These are phyloP conservation scores for Nasonia vitripennis DNA, from an alignment of 1,140 invertebrate genomes.

Conservation along the genomic window DNA sequence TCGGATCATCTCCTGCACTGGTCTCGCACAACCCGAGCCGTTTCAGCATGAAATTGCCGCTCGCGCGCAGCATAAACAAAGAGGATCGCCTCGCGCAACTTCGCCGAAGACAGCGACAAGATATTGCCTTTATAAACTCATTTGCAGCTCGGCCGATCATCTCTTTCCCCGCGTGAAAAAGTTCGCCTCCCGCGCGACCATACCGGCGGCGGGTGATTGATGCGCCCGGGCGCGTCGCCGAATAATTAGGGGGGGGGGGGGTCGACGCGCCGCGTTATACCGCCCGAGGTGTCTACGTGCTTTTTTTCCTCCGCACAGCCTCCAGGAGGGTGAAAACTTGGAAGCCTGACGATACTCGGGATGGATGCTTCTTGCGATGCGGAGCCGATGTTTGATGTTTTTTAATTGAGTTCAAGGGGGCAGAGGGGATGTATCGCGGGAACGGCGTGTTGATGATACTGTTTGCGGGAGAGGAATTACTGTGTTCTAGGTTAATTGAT, in stretches of 20 bases:
- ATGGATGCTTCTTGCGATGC: not conserved
- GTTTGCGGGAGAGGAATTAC: not conserved
- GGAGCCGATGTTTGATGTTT: not conserved
- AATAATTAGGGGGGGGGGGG: slow-evolving; percentile 51
- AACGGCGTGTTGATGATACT: not conserved
- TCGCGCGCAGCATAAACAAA: slow-evolving; percentile 25
- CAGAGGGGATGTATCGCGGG: not conserved
- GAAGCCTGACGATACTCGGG: not conserved
- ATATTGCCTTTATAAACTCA: slow-evolving; percentile 75
- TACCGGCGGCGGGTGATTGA: slow-evolving; percentile 55
- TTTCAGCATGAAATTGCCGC: slow-evolving; percentile 44
- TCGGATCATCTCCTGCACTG: no score
- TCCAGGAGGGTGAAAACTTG: not conserved
- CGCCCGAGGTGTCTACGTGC: not conserved
- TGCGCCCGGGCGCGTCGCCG: slow-evolving; percentile 43
- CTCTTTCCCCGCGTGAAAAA: slow-evolving; percentile 54
- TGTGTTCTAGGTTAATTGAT: not conserved
- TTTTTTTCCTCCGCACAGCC: not conserved
- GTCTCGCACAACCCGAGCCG: not conserved
- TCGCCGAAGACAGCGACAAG: slow-evolving; percentile 55
- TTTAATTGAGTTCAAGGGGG: not conserved
- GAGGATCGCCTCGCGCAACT: slow-evolving; percentile 50
- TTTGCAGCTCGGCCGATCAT: slow-evolving; percentile 69
- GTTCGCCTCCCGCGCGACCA: slow-evolving; percentile 51
- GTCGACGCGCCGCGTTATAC: not conserved